Evolutionary conservation across 2,113 vertebrate species (phyloP), one percentile per base, ranked within the genome.

Genomic region (Proteles cristata): DNA sequence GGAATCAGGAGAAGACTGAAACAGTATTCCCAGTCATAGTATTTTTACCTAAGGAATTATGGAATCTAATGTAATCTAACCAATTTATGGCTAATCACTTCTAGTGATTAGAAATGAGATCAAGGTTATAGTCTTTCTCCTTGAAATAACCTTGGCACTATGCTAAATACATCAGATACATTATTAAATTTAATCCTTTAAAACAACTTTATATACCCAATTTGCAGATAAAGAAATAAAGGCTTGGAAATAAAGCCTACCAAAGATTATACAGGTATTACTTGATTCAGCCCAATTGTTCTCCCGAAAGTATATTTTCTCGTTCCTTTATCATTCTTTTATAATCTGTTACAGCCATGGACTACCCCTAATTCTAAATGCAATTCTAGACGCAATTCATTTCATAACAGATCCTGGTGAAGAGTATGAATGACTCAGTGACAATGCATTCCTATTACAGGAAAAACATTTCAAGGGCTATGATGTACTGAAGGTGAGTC

Each of bases 401-500:
- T 9, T 88, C 87, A 19, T 15, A 66, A 68, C 35, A 23, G 23
- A 58, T 23, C 16, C 74, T 81, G 53, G 65, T 80, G 68, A 61
- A 33, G 10, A 81, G 5, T 66, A 11, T 12, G 5, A 33, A n/a
- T 94, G 82, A 90, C 53, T 97, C 93, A 91, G 55, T n/a, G 58
- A 39, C 87, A 90, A 8, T 73, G 19, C 10, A n/a, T 71, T 84
- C 71, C 61, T 35, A 61, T 71, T 35, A 26, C 35, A 92, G 76
- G 80, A 90, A 92, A 91, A 96, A 83, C 48, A 35, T 65, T 81
- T 43, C 21, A 11, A 90, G 63, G 80, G 4, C 43, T 90, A 6
- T 88, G 69, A 61, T 63, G 83, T 89, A 81, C 53, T 74, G 35
- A 76, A 97, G 96, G 33, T 80, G 93, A 97, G 82, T 96, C 93